A percentile compares a stretch with the other conserved stretches of the same genome.
phyloP scores from a whole-genome alignment of 2,113 vertebrate genomes.

The Phrynosoma platyrhinos region DNA sequence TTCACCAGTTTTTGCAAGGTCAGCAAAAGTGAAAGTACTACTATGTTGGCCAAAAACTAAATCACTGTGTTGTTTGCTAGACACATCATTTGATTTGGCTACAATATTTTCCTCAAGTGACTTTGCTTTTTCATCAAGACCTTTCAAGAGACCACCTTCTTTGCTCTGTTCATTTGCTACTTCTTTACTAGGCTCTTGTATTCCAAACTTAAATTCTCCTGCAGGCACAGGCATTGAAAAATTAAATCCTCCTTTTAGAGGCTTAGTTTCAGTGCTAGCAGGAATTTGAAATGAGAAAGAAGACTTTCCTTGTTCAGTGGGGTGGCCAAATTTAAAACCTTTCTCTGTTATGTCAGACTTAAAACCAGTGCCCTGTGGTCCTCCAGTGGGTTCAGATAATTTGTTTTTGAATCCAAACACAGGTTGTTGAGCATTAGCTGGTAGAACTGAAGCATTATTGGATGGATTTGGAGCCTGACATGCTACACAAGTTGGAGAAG shows the following conservation, averaged over 20 bases:
- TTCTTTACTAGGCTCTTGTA: conserved; percentile 80
- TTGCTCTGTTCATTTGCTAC: conserved; percentile 56
- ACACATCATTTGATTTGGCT: conserved; percentile 55
- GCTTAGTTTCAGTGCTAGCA: conserved; percentile 73
- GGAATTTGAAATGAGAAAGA: conserved; percentile 81
- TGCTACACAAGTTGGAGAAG: conserved; percentile 72
- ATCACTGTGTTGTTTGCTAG: conserved; percentile 71
- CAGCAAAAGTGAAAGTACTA: conserved; percentile 86
- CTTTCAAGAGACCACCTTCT: conserved; percentile 76
- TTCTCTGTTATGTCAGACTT: conserved; percentile 78
- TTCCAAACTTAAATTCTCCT: conserved; percentile 90
- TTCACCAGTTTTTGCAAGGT: conserved; percentile 84
- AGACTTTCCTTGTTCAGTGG: conserved; percentile 74
- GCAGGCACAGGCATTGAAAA: conserved; percentile 81
- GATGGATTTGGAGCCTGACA: conserved; percentile 76
- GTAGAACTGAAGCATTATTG: conserved; percentile 31
- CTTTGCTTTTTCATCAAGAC: conserved; percentile 79
- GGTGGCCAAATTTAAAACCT: conserved; percentile 84
- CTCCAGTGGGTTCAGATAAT: conserved; percentile 71
- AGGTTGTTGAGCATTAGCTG: conserved; percentile 70
- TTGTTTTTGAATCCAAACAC: conserved; percentile 77
- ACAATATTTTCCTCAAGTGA: conserved; percentile 46
- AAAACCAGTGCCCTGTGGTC: conserved; percentile 80
- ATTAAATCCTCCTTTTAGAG: conserved; percentile 80
- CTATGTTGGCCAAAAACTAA: conserved; percentile 83